Evolutionary conservation across 2,113 vertebrate species (phyloP), one percentile per base, ranked within the genome.

Genomic region (Entelurus aequoreus): DNA sequence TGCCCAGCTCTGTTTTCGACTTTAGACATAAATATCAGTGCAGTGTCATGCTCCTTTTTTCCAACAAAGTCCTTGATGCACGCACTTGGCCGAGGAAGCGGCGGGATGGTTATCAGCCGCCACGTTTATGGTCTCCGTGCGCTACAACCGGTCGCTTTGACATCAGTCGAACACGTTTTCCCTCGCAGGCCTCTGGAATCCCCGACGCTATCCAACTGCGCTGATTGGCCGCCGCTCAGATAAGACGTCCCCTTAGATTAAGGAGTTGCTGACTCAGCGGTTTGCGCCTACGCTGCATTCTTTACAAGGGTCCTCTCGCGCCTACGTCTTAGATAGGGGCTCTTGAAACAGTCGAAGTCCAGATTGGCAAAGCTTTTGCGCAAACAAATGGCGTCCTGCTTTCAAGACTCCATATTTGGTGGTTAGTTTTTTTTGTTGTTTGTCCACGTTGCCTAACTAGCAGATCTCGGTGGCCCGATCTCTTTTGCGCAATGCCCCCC

Each of bases 321-420:
- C 80, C 62, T 61, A 69, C 52, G 63, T 81, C 75, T 85, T 69
- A 74, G 85, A 86, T 86, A 83, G 76, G 57, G 70, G 52, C 58
- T 67, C 66, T 79, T 82, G 68, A 77, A 76, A 68, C 46, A 86
- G 85, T 84, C 84, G 85, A 88, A 81, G 89, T 89, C 84, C 88
- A 89, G 81, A 71, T 76, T 74, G 57, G 59, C 80, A 14, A 82
- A 54, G 66, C 12, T 50, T 77, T 75, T 76, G 72, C 70, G 75
- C 76, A 87, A 89, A 89, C 80, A 85, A 9, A 71, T 50, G 66
- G 60, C 63, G 60, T 28, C 19, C 65, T 66, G 60, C 12, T 62
- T 72, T 65, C 64, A 80, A 88, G 80, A 75, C 72, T 72, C 87
- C 88, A 87, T 87, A 88, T 89, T 89, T 84, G 87, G 84, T 63